Percentiles rank a stretch among this genome's conserved stretches.
These are phyloP conservation scores for Agapostemon virescens DNA, from an alignment of 2,888 invertebrate genomes.

Conservation along the genomic window DNA sequence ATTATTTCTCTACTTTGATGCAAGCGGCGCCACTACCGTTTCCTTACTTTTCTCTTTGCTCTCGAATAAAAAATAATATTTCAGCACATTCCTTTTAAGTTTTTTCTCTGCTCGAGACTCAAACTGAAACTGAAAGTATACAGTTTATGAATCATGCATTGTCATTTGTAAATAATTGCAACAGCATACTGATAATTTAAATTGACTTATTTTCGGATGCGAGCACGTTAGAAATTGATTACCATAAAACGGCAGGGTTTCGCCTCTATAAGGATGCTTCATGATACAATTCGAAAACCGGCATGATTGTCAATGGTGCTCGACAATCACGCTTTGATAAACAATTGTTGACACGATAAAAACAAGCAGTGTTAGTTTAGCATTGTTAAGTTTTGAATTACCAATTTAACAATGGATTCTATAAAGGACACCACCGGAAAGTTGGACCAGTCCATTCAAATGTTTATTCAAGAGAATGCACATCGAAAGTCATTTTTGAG, in stretches of 20 bases:
- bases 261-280: background rate
- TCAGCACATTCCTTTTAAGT: too few relatives aligned
- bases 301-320: conserved; percentile 14
- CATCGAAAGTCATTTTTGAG: conserved; percentile 69
- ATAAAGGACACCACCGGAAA: conserved; percentile 53
- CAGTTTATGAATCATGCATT: background rate
- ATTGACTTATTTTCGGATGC: too few relatives aligned
- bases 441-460: conserved; percentile 66
- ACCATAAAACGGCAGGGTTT: background rate
- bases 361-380: background rate
- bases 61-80: background rate
- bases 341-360: conserved; percentile 1
- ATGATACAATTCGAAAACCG: conserved; percentile 42
- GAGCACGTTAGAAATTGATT: background rate
- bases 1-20: background rate
- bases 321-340: conserved; percentile 7
- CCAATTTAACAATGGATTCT: conserved; percentile 43
- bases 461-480: conserved; percentile 63
- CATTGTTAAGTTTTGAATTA: background rate
- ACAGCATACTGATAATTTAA: too few relatives aligned
- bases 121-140: background rate
- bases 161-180: too few relatives aligned
- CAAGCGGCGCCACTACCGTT: background rate
- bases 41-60: background rate
- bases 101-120: too few relatives aligned